Conservation (phyloP, 1,140 invertebrate species). For the Danaus melanippus region DNA sequence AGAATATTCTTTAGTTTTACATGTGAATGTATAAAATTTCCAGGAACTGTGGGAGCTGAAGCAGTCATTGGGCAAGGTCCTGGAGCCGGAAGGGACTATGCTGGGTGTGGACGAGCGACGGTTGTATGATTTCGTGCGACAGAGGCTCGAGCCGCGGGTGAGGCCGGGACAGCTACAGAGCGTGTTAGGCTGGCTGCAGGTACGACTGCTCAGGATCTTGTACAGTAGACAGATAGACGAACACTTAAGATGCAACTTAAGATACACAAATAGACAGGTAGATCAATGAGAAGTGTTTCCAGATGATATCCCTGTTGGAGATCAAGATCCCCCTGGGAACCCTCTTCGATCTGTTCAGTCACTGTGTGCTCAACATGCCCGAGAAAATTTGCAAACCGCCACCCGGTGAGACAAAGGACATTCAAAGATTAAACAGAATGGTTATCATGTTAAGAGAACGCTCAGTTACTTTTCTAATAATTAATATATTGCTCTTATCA, state of each 20-base stretch:
- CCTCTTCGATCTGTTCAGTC: slow-evolving; percentile 90
- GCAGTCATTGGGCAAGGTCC: slow-evolving; percentile 94
- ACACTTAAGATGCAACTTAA: too few species aligned
- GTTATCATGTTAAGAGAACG: too few species aligned
- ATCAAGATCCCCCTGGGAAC: slow-evolving; percentile 90
- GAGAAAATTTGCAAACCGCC: slow-evolving; percentile 53
- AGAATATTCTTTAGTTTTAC: too few species aligned
- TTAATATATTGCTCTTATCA: too few species aligned
- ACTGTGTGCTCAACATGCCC: slow-evolving; percentile 76
- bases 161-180: slow-evolving; percentile 88
- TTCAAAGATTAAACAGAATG: too few species aligned
- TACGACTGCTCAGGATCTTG: too few species aligned
- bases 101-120: slow-evolving; percentile 93
- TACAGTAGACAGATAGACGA: too few species aligned
- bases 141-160: slow-evolving; percentile 78
- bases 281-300: slow-evolving; percentile 5
- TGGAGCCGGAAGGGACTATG: slow-evolving; percentile 96
- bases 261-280: too few species aligned
- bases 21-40: neutral
- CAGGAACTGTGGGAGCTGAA: slow-evolving; percentile 86
- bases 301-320: slow-evolving; percentile 89
- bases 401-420: slow-evolving; percentile 22
- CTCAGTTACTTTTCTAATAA: too few species aligned
- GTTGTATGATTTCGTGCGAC: slow-evolving; percentile 98
- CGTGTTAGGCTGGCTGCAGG: slow-evolving; percentile 96